Conservation (phyloP, 2,113 vertebrate genomes). For the Siniperca knerii region DNA sequence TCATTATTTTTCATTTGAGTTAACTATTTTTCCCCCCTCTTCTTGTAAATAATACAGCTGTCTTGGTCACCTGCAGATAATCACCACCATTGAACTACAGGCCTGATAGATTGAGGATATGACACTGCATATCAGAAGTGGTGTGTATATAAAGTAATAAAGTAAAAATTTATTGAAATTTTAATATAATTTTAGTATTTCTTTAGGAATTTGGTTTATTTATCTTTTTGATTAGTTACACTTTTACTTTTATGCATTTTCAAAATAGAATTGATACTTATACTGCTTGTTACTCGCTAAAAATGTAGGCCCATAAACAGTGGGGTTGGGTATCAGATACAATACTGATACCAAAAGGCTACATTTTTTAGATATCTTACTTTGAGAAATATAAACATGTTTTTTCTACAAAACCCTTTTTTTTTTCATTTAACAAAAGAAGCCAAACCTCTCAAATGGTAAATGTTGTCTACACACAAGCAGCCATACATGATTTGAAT, state of each 20-base stretch:
- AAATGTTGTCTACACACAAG: background rate
- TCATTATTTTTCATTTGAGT: conserved; percentile 48
- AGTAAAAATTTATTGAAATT: background rate
- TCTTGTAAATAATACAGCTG: conserved; percentile 51
- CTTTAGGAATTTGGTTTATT: background rate
- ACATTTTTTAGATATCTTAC: background rate
- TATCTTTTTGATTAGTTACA: background rate
- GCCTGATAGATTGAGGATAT: background rate
- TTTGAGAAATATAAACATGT: background rate
- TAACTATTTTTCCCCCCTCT: background rate
- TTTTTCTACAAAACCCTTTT: background rate
- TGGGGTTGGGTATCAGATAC: background rate
- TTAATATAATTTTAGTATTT: background rate
- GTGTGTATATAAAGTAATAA: background rate
- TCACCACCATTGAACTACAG: background rate
- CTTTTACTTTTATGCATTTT: background rate
- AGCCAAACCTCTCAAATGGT: background rate
- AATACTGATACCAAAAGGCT: background rate
- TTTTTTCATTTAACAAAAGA: background rate
- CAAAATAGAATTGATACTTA: background rate
- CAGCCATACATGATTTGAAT: background rate
- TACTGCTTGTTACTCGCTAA: background rate
- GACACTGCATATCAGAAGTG: background rate
- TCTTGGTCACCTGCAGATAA: conserved; percentile 67
- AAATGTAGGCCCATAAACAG: background rate